Conservation (phyloP, 2,797 vertebrate genomes). For the Gambelia wislizenii region DNA sequence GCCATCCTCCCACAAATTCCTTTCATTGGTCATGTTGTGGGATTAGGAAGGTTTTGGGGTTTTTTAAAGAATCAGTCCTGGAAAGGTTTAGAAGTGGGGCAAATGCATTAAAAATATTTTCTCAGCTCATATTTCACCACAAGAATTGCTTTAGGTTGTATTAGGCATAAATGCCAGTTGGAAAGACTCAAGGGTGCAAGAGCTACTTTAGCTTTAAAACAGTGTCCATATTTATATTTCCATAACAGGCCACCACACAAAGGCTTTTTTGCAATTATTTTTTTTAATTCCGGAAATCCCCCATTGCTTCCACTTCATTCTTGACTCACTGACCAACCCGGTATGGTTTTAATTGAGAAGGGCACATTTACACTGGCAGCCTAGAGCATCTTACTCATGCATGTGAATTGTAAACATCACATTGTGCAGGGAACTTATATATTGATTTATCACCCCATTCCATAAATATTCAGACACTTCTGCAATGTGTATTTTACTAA, state of each 20-base stretch:
- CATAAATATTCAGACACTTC: neutral
- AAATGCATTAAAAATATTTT: conserved; percentile 11
- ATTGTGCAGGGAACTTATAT: neutral
- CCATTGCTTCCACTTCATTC: conserved; percentile 14
- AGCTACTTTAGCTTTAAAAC: conserved; percentile 2
- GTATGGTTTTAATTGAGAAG: neutral
- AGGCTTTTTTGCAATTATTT: neutral
- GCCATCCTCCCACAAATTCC: conserved; percentile 10
- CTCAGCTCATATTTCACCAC: neutral
- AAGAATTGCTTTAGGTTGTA: conserved; percentile 13
- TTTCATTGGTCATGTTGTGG: conserved; percentile 9
- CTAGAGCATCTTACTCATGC: neutral
- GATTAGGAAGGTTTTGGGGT: neutral
- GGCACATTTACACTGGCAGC: neutral
- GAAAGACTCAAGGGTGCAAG: conserved; percentile 10
- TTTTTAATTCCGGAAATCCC: conserved; percentile 3
- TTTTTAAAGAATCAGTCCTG: neutral
- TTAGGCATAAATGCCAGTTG: neutral
- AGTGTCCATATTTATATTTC: conserved; percentile 13
- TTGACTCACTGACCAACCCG: neutral
- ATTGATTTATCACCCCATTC: neutral
- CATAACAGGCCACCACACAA: neutral
- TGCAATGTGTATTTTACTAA: neutral
- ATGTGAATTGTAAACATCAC: neutral
- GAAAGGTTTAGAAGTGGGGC: conserved; percentile 1